Conservation (phyloP, 2,113 vertebrate species). For the Cyprinodon tularosa region DNA sequence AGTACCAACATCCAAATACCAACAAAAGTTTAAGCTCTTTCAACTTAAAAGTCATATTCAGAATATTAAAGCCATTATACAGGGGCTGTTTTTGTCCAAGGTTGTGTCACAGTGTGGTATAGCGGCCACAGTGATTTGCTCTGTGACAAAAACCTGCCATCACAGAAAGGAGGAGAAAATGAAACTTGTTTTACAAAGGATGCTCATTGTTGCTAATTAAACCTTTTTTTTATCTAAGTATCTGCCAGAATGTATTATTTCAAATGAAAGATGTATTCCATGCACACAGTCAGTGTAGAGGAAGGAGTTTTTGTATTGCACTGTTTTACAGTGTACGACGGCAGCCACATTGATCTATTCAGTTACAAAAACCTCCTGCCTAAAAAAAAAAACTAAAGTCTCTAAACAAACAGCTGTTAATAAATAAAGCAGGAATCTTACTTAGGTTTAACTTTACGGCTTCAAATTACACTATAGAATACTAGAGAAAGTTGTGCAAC, state of each 20-base stretch:
- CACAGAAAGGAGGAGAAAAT: background rate
- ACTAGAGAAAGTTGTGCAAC: background rate
- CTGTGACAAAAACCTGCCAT: conserved; percentile 31
- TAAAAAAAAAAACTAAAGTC: background rate
- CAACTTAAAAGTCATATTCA: background rate
- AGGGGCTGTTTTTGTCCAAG: conserved; percentile 34
- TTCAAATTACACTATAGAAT: background rate
- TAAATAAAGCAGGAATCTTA: background rate
- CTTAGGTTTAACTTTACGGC: too few species aligned
- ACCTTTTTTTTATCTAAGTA: background rate
- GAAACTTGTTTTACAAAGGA: background rate
- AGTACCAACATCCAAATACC: background rate
- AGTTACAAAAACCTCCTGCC: background rate
- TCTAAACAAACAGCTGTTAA: background rate
- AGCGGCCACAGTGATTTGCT: conserved; percentile 8
- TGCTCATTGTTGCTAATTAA: background rate
- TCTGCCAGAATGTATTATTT: background rate
- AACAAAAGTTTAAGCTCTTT: background rate
- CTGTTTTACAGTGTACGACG: background rate
- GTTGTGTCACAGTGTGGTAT: conserved; percentile 32
- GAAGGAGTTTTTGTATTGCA: background rate
- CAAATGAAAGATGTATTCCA: background rate
- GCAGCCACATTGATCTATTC: background rate
- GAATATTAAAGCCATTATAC: background rate
- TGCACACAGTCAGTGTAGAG: background rate